A percentile compares a stretch with the other conserved stretches of the same genome.
Conservation (phyloP, 2,888 invertebrate species). For the Cataglyphis rosenhaueri region DNA sequence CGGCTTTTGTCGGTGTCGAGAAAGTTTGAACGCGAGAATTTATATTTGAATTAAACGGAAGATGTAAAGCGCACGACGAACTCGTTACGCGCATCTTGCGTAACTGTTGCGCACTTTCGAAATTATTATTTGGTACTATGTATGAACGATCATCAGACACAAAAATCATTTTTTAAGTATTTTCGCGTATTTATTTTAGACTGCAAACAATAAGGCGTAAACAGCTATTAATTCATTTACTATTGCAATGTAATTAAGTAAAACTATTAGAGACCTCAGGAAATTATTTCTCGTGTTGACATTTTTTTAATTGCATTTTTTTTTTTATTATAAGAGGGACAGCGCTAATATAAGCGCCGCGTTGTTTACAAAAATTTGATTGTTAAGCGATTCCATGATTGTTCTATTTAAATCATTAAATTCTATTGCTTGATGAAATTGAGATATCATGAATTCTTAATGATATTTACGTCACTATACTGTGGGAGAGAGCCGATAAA, state of each 20-base stretch:
- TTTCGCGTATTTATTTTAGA: not conserved
- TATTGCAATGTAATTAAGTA: slow-evolving; percentile 8
- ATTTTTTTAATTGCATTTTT: not conserved
- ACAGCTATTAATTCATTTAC: slow-evolving; percentile 28
- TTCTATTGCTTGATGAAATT: slow-evolving; percentile 11
- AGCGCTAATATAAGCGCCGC: not conserved
- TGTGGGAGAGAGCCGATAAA: not conserved
- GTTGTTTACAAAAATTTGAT: slow-evolving; percentile 25
- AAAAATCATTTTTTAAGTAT: not conserved
- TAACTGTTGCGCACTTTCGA: slow-evolving; percentile 2
- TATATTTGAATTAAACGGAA: slow-evolving; percentile 28
- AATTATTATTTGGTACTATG: not conserved
- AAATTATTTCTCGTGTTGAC: slow-evolving; percentile 40
- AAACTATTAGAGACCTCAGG: slow-evolving; percentile 15
- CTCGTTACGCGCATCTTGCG: not conserved
- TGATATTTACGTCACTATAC: not conserved
- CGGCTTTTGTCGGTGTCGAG: slow-evolving; percentile 52
- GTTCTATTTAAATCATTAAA: slow-evolving; percentile 22
- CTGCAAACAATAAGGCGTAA: not conserved
- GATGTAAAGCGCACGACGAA: not conserved
- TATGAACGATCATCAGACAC: not conserved
- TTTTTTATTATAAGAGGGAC: slow-evolving; percentile 24
- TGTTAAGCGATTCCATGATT: slow-evolving; percentile 44
- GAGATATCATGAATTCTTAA: slow-evolving; percentile 17
- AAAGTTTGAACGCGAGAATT: slow-evolving; percentile 55